Evolutionary conservation across 64 coral and sea anemone genomes (phyloP), one percentile per base, ranked within the genome.

Genomic region (Anthopleura sola): DNA sequence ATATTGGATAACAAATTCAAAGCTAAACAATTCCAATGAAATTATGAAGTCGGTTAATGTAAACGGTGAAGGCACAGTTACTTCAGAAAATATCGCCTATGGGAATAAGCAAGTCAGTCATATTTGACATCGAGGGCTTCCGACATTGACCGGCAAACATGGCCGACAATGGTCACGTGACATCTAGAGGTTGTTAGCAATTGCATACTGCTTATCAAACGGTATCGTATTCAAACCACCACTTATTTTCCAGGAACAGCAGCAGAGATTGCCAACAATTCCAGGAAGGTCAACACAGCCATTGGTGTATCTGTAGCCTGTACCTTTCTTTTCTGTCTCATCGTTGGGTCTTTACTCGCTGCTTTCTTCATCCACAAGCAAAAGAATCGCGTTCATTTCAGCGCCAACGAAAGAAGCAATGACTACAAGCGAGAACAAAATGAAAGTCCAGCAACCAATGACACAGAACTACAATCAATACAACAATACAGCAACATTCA

Each of bases 301-400:
- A 85, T 90, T 60, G 88, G 81, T 36, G 56, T 84, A n/a, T 90
- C 88, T 60, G 88, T 90, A 33, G 49, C 53, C 37, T 82, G 69
- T 26, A 90, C 88, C 0, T 90, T 90, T 32, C 5, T 90, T 2
- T 28, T 78, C 20, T 90, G 88, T 39, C 75, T 90, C 5, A 24
- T 90, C 37, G 53, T 90, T 24, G 88, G 76, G 16, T 12, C 26
- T 23, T 0, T 79, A 0, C 21, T 48, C 18, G 76, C 76, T 26
- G 39, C 44, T 11, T 79, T 14, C 11, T 44, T 79, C 18, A 47
- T 79, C 20, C 76, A 79, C 1, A 38, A 47, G 18, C 23, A 47
- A 44, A 79, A 46, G 37, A 79, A 44, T 44, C 20, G 24, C 23
- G 66, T 71, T 16, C 10, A 14, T 71, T 71, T 5, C 9, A 32